phyloP scores from a whole-genome alignment of 2,113 vertebrate genomes.

The Felis catus region DNA sequence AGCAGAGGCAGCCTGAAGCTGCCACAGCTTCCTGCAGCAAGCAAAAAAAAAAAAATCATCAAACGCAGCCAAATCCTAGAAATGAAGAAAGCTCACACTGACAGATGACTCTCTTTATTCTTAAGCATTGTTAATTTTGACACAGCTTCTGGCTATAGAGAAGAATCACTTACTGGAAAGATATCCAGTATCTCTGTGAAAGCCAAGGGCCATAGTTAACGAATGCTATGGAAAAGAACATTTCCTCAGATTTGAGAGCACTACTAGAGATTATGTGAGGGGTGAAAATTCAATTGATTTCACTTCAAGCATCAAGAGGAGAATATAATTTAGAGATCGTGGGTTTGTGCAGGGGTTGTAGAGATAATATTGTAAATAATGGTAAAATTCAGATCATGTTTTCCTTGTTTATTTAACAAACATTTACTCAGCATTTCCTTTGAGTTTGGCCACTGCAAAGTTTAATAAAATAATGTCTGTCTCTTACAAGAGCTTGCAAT shows the following conservation, averaged over 20 bases:
- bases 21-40: not conserved
- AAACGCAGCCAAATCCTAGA: not conserved
- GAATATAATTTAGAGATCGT: not conserved
- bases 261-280: not conserved
- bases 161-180: slow-evolving; percentile 16
- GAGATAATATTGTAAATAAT: not conserved
- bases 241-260: not conserved
- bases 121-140: not conserved
- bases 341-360: not conserved
- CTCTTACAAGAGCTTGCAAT: not conserved
- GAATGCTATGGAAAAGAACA: not conserved
- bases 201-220: not conserved
- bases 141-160: slow-evolving; percentile 18
- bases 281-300: slow-evolving; percentile 8
- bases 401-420: not conserved
- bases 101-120: not conserved
- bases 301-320: not conserved
- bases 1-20: not conserved
- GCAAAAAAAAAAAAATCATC: not conserved
- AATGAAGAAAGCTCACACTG: not conserved
- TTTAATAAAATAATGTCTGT: not conserved
- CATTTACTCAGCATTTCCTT: not conserved
- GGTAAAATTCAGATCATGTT: not conserved
- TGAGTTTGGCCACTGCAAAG: not conserved
- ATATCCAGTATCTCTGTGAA: not conserved